Conservation (phyloP, 2,113 vertebrate species). For the Salminus brasiliensis region DNA sequence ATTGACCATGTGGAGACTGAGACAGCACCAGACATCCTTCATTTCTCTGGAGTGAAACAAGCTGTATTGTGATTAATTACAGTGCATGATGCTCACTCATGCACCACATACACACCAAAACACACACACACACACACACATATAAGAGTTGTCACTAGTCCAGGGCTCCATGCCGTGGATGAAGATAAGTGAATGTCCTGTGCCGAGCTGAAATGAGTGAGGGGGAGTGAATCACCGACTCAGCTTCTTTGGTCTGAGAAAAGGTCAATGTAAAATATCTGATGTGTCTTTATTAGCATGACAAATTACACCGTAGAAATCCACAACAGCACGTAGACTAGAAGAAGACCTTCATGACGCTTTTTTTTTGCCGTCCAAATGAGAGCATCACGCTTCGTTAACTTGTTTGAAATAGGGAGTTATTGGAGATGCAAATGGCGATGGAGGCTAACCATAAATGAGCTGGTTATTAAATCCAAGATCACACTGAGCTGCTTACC, state of each 20-base stretch:
- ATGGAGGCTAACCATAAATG: background rate
- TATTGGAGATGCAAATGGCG: constrained; percentile 22
- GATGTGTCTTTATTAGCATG: constrained; percentile 50
- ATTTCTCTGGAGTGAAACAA: constrained; percentile 47
- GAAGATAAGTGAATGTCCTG: constrained; percentile 44
- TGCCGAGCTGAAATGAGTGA: constrained; percentile 38
- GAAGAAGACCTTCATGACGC: background rate
- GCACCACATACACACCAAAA: constrained; percentile 14
- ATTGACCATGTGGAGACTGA: constrained; percentile 40
- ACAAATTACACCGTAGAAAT: constrained; percentile 31
- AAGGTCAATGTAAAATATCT: constrained; percentile 54
- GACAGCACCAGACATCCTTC: constrained; percentile 42
- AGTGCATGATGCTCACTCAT: constrained; percentile 52
- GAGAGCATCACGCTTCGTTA: constrained; percentile 5
- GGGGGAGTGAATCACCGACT: constrained; percentile 44
- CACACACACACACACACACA: constrained; percentile 18
- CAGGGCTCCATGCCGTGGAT: constrained; percentile 31
- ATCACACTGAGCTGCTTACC: background rate
- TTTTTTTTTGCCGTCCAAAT: constrained; percentile 5
- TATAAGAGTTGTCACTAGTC: background rate
- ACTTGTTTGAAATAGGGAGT: constrained; percentile 4
- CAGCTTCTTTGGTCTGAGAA: constrained; percentile 52
- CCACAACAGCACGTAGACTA: background rate
- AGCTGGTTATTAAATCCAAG: constrained; percentile 2
- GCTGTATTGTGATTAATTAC: constrained; percentile 60